A percentile compares a stretch with the other conserved stretches of the same genome.
Conservation (phyloP, 2,113 vertebrate genomes). For the Pterocles burchelli region DNA sequence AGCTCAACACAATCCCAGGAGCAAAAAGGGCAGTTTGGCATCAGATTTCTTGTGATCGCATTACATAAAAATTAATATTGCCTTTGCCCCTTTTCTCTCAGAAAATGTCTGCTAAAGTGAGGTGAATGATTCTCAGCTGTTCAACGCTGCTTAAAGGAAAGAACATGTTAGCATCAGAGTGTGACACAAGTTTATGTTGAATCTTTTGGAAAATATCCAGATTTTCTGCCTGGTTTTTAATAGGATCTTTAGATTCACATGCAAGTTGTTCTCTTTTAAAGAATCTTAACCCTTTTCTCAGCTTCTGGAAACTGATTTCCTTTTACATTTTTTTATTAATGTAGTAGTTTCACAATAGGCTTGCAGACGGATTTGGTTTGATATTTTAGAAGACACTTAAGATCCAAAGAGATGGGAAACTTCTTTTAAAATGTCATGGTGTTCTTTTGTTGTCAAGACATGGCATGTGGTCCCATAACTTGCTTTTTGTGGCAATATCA, state of each 20-base stretch:
- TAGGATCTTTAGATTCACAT: neutral
- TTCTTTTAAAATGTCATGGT: neutral
- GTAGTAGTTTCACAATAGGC: neutral
- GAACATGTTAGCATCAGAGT: neutral
- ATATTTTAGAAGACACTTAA: neutral
- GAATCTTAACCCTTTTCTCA: neutral
- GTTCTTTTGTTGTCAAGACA: neutral
- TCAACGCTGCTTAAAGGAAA: neutral
- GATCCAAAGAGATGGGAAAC: neutral
- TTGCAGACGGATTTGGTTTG: neutral
- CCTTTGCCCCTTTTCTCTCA: neutral
- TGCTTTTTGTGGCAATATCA: neutral
- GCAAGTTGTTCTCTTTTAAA: neutral
- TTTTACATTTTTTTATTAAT: neutral
- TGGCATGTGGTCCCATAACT: neutral
- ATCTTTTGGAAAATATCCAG: neutral
- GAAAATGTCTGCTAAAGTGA: neutral
- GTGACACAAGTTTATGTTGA: neutral
- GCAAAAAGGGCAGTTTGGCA: neutral
- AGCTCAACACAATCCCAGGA: neutral
- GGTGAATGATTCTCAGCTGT: constrained; percentile 4
- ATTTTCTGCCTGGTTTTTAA: neutral
- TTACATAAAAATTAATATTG: constrained; percentile 32
- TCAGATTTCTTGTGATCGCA: constrained; percentile 14
- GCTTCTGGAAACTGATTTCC: neutral